Percentiles rank a stretch among this genome's conserved stretches.
Conservation (phyloP, 1,140 invertebrate genomes). For the Neuroterus valhalla region DNA sequence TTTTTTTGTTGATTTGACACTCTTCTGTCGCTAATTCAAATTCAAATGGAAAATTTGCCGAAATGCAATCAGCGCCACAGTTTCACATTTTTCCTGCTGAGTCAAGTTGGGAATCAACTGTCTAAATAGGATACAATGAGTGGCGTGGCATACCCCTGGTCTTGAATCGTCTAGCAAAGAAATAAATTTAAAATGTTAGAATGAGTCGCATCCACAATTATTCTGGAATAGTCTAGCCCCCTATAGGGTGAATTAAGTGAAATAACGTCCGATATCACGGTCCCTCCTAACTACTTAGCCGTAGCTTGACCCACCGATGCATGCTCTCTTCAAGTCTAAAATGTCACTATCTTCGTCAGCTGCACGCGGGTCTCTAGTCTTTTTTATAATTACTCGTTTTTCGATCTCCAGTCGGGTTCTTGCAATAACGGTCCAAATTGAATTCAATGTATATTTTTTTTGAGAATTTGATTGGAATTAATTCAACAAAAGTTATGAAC, state of each 20-base stretch:
- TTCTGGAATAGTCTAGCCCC: slow-evolving; percentile 64
- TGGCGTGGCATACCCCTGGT: no score
- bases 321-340: slow-evolving; percentile 67
- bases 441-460: background rate
- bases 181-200: slow-evolving; percentile 20
- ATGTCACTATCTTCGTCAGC: slow-evolving; percentile 66
- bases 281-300: slow-evolving; percentile 75
- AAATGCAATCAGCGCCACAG: no score
- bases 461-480: slow-evolving; percentile 9
- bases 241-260: slow-evolving; percentile 72
- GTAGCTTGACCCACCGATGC: slow-evolving; percentile 73
- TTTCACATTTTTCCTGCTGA: no score
- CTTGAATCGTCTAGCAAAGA: slow-evolving; percentile 11
- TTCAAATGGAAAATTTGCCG: no score
- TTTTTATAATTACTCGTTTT: slow-evolving; percentile 59
- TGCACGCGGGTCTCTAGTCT: slow-evolving; percentile 74
- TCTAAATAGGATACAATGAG: no score
- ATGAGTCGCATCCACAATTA: slow-evolving; percentile 40
- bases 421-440: background rate
- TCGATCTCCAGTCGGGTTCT: slow-evolving; percentile 37
- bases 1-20: background rate
- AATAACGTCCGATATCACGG: slow-evolving; percentile 75
- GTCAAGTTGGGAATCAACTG: no score
- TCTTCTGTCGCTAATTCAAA: background rate
- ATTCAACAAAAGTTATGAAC: background rate